Percentiles rank a stretch among this genome's conserved stretches.
phyloP scores from a whole-genome alignment of 1,140 invertebrate genomes.

The Drosophila virilis region DNA sequence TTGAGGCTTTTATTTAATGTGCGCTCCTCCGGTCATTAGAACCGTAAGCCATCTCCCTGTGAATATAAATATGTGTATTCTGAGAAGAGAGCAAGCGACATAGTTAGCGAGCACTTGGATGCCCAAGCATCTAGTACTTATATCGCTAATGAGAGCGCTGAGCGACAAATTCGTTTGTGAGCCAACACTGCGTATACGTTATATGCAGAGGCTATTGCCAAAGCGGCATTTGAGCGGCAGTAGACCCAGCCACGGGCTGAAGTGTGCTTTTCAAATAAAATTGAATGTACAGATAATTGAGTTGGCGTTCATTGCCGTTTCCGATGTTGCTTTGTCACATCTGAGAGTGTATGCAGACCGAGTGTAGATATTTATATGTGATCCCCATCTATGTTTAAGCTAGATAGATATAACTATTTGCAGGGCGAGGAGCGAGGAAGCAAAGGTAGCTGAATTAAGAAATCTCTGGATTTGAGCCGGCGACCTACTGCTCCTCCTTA shows the following conservation, averaged over 20 bases:
- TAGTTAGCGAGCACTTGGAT: slow-evolving; percentile 53
- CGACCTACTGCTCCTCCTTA: too few relatives aligned
- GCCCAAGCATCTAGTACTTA: slow-evolving; percentile 1
- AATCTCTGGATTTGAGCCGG: too few relatives aligned
- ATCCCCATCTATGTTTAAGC: too few relatives aligned
- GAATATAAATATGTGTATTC: too few relatives aligned
- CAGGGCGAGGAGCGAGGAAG: too few relatives aligned
- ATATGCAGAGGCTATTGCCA: slow-evolving; percentile 70
- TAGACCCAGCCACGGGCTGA: slow-evolving; percentile 5
- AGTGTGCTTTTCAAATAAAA: slow-evolving; percentile 66
- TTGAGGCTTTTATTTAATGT: too few relatives aligned
- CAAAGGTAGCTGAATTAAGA: too few relatives aligned
- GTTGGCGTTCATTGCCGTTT: background rate
- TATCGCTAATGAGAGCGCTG: slow-evolving; percentile 6
- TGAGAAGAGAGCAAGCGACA: background rate
- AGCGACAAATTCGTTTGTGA: slow-evolving; percentile 45
- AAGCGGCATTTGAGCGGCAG: slow-evolving; percentile 74
- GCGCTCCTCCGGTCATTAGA: too few relatives aligned
- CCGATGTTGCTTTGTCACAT: slow-evolving; percentile 39
- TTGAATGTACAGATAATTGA: slow-evolving; percentile 72
- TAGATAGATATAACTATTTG: too few relatives aligned
- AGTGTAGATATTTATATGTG: slow-evolving; percentile 9
- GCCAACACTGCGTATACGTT: slow-evolving; percentile 72
- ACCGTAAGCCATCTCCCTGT: too few relatives aligned
- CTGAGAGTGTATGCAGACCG: slow-evolving; percentile 40